These are phyloP conservation scores for Asarcornis scutulata DNA, from an alignment of 2,113 vertebrate species.

Conservation along the genomic window DNA sequence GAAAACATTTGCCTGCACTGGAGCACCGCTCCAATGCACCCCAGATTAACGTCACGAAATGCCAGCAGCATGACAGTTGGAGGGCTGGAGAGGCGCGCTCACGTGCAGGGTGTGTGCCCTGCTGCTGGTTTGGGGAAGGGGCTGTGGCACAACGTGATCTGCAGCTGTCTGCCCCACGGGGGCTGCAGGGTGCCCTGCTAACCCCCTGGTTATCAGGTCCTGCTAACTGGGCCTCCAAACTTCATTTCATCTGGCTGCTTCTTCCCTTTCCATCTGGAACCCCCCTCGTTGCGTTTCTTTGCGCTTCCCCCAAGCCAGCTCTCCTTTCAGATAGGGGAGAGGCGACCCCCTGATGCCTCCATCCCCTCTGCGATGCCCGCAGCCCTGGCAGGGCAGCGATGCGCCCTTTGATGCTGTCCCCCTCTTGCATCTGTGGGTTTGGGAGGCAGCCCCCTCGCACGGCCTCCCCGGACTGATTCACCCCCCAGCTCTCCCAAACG, in stretches of 20 bases:
- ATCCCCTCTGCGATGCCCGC: background rate
- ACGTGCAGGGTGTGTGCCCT: accelerated
- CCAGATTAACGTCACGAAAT: background rate
- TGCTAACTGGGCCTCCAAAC: background rate
- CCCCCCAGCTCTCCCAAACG: background rate
- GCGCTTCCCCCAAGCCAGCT: background rate
- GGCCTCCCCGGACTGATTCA: background rate
- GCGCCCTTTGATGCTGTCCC: background rate
- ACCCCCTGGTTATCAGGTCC: background rate
- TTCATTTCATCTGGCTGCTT: background rate
- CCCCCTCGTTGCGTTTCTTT: accelerated
- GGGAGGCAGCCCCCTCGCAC: accelerated
- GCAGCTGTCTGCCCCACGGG: background rate
- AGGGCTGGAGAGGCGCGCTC: background rate
- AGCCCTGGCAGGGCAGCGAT: background rate
- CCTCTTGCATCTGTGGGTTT: background rate
- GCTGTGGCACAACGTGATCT: background rate
- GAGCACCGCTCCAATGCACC: background rate
- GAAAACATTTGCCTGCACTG: background rate
- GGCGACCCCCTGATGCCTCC: background rate
- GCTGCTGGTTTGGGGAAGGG: background rate
- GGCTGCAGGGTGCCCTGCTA: background rate
- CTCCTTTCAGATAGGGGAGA: background rate
- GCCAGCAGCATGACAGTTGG: background rate
- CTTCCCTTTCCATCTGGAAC: background rate